Base-by-base conservation (phyloP, 2,797 vertebrate species). In the Enteromius anoplus region DNA sequence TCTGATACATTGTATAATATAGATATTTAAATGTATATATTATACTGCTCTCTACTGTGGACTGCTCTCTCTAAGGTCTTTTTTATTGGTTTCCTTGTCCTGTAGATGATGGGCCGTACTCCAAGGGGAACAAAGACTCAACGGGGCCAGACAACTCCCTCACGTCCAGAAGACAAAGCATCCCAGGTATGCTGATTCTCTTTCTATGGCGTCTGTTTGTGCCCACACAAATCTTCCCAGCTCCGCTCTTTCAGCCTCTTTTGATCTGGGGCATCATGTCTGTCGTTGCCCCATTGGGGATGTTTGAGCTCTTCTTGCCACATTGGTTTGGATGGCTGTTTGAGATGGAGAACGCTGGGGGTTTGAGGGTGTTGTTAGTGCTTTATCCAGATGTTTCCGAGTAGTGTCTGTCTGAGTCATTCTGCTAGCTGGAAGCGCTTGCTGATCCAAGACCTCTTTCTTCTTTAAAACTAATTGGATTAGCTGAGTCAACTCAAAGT, bases 41-140 rank as follows among this genome's bases (percentile, higher is more conserved):
- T 26, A 26, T 26, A 26, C 1, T 26, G 26, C 26, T 26, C 26
- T 26, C 26, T 26, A 26, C 26, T 26, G 26, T 26, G 5, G 15
- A 19, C 10, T 17, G 65, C 47, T 34, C n/a, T 9, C 19, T 58
- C 53, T 60, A 45, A 62, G 40, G 26, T 49, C 21, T 42, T 62
- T 80, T 80, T 34, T 82, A 51, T 70, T 55, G 1, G 14, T 49
- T 34, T 15, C 79, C 26, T 86, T 55, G 40, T 42, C 64, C n/a
- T 86, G 7, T 80, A 99, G 98, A 99, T 51, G 97, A 98, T 88
- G 97, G 96, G 42, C 97, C 97, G 21, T 99, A 99, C 85, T 96
- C 94, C 32, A 99, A 98, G 90, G 95, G 93, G 71, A 95, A 94
- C 76, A 97, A 97, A 89, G 97, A 99, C 3, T 87, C 95, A 1